Evolutionary conservation across 2,797 vertebrate genomes (phyloP), one percentile per base, ranked within the genome.

Genomic region (Novumbra hubbsi): DNA sequence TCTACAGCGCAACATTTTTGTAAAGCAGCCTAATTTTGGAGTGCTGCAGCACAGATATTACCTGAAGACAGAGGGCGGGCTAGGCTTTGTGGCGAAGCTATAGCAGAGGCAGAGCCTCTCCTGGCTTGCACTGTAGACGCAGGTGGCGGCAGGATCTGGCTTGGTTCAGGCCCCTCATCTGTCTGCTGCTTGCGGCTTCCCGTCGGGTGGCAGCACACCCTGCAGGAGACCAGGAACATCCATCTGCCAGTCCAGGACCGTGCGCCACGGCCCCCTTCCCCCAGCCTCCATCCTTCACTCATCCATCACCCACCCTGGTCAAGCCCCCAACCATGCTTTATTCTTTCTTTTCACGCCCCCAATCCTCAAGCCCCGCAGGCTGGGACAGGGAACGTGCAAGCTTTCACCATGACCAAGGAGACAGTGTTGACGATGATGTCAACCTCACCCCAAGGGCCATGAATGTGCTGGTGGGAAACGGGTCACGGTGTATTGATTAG

Each of bases 111-210:
- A 63, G 60, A 68, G 79, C 73, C 70, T 28, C 86, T 76, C 65
- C 60, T 71, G 73, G 83, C 84, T 78, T 78, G 76, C 17, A 64
- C 62, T 16, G 28, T 68, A 80, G 88, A 77, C 82, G 82, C 91
- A 92, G 90, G 91, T 92, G 90, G 90, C 85, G 72, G 52, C 52
- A 80, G 81, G 85, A 93, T 89, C 90, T 92, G 90, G 86, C 76
- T 68, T 75, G 87, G 87, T 81, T 90, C 88, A 88, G 87, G 79
- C 81, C 88, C 80, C 88, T 90, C 83, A 82, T 88, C 89, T 82
- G 83, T 88, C 89, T 93, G 89, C 87, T 88, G 84, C 83, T 77
- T 68, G 76, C 78, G 87, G 89, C 88, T 78, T 87, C 90, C 90
- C 81, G 88, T 88, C 87, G 90, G 84, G 92, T 89, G 90, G 82